Evolutionary conservation across 2,888 invertebrate species (phyloP), one percentile per base, ranked within the genome.

Genomic region (Drosophila anceps): DNA sequence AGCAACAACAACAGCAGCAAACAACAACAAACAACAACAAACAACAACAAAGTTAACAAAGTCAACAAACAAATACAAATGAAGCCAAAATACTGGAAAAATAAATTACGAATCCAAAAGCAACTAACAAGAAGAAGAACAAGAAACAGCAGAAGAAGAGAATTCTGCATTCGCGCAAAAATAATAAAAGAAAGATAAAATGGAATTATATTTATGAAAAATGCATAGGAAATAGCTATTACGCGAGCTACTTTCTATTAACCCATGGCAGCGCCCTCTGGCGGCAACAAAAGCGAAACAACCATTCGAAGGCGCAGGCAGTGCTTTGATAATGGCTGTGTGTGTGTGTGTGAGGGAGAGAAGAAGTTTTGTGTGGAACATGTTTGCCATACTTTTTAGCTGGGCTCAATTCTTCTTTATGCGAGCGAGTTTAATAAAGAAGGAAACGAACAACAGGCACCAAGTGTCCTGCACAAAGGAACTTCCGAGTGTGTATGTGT

Each of bases 11-110:
- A 27, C 29, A 44, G n/a, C n/a, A n/a, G n/a, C n/a, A n/a, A 24
- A 24, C 24, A 24, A 4, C 24, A 24, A 24, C 24, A 24, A 24
- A 15, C 44, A 35, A 24, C 8, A 37, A 27, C 13, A 24, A 24
- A 12, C n/a, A 51, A 13, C 51, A 35, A 15, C 18, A 37, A 64
- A 69, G 65, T 81, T 78, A 78, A 77, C 66, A 68, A 81, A 82
- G 72, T 83, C 73, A 69, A 61, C 70, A 80, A 67, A 66, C 62
- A 73, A 76, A 85, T 63, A 71, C 61, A 73, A 62, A 81, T 51
- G 65, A 65, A 86, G 69, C 60, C 61, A 69, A 76, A 77, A 59
- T 53, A 51, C 39, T 73, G 60, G 66, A 73, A 72, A 78, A 79
- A 71, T 62, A 76, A 76, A 74, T 66, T 65, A 61, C 63, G 31